Evolutionary conservation across 1,140 invertebrate genomes (phyloP), one percentile per base, ranked within the genome.

Genomic region (Hydropsyche tenuis): DNA sequence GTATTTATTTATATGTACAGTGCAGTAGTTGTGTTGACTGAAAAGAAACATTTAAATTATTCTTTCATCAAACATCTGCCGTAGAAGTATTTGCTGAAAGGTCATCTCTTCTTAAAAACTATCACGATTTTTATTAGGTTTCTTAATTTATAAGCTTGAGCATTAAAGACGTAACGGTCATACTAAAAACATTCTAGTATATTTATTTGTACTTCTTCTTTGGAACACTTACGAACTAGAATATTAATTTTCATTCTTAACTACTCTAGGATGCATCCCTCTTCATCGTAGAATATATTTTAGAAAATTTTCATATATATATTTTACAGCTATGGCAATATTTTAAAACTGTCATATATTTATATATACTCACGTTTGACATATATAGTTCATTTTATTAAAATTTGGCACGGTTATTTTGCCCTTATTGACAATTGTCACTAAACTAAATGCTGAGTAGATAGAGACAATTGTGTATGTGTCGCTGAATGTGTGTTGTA

Each of bases 401-500:
- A 25, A 56, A 46, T 73, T 73, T 73, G 51, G 45, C 62, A 71
- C 62, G 42, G 62, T 22, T 45, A 69, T 75, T 53, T 56, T 73
- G 60, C 16, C 30, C 45, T 60, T 25, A 69, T 43, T 20, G n/a
- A n/a, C 9, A 27, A 53, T 53, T 53, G 37, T 23, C 14, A 23
- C 30, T 30, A 63, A 23, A 64, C 14, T 63, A 42, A 69, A 25
- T 22, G 25, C 23, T 22, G 56, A 20, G 37, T 65, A 42, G 25
- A 65, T 60, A 42, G 48, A 63, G 56, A 60, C 25, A 71, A 64
- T 45, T 72, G 56, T 71, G 73, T 72, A 62, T 48, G 66, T 76
- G 75, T 78, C 65, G 60, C 74, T 79, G 66, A 72, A 76, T 79
- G 75, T 79, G 78, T 81, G 79, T 80, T 80, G 81, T 86, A 82